Evolutionary conservation across 1,140 invertebrate genomes (phyloP).

Genomic region (Neomicropteryx cornuta): DNA sequence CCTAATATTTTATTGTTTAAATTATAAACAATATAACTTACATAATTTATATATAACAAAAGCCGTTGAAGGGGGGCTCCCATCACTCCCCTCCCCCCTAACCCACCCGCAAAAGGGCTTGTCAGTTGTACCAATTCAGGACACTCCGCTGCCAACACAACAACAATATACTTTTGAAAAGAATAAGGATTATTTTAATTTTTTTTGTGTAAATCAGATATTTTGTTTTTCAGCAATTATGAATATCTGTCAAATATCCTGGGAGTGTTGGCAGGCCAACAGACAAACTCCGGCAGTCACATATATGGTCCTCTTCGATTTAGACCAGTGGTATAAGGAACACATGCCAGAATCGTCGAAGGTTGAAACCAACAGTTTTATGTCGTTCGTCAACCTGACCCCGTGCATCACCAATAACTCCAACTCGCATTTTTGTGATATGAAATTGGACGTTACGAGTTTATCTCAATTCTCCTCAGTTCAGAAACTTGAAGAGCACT

Average conservation of each 20-base stretch:
- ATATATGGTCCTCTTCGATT: slow-evolving; percentile 65
- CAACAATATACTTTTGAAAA: too few relatives aligned
- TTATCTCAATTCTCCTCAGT: slow-evolving; percentile 30
- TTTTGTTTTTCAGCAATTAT: slow-evolving; percentile 24
- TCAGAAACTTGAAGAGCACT: slow-evolving; percentile 58
- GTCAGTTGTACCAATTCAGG: too few relatives aligned
- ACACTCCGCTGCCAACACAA: too few relatives aligned
- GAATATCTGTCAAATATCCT: slow-evolving; percentile 34
- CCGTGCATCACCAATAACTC: slow-evolving; percentile 16
- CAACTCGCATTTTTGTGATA: slow-evolving; percentile 25
- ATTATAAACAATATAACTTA: too few relatives aligned
- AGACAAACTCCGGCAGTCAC: slow-evolving; percentile 22
- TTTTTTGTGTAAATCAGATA: too few relatives aligned
- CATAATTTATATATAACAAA: too few relatives aligned
- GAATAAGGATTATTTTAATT: too few relatives aligned
- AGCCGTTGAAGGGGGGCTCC: too few relatives aligned
- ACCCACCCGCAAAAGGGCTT: too few relatives aligned
- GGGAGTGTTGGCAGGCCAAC: slow-evolving; percentile 35
- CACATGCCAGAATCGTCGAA: slow-evolving; percentile 60
- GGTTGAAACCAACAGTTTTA: slow-evolving; percentile 13
- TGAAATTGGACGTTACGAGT: slow-evolving; percentile 24
- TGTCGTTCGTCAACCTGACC: slow-evolving; percentile 15
- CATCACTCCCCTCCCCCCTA: too few relatives aligned
- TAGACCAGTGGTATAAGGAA: slow-evolving; percentile 93
- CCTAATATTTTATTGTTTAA: too few relatives aligned